Evolutionary conservation across 2,888 invertebrate species (phyloP).

Genomic region (Cataglyphis albicans): DNA sequence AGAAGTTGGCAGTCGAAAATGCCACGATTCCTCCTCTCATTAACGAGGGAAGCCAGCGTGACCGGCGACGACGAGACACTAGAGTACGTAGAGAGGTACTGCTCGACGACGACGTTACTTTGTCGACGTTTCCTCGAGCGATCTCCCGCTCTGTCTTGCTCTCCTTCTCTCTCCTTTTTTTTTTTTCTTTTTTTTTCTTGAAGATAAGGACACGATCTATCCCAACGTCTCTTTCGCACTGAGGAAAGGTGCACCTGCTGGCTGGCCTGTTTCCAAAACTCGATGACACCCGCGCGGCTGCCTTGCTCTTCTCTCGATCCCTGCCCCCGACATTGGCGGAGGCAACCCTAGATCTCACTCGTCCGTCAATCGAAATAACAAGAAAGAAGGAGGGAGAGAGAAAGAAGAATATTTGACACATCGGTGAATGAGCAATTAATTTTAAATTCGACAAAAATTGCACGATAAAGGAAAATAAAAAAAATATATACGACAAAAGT

Average conservation of each 20-base stretch:
- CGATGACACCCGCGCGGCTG: slow-evolving; percentile 25
- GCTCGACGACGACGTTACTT: slow-evolving; percentile 31
- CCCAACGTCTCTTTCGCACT: slow-evolving; percentile 47
- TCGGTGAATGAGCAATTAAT: slow-evolving; percentile 23
- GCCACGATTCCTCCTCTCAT: slow-evolving; percentile 48
- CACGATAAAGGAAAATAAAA: neutral
- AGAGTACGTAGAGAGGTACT: neutral
- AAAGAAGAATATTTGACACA: neutral
- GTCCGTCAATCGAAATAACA: slow-evolving; percentile 37
- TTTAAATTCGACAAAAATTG: slow-evolving; percentile 18
- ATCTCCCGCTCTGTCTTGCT: neutral
- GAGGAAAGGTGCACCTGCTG: slow-evolving; percentile 62
- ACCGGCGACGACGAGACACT: slow-evolving; percentile 36
- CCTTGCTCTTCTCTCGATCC: slow-evolving; percentile 22
- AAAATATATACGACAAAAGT: neutral
- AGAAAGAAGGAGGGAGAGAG: no score
- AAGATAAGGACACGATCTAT: slow-evolving; percentile 38
- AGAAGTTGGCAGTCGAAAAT: slow-evolving; percentile 38
- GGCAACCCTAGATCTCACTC: slow-evolving; percentile 26
- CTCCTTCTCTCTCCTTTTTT: slow-evolving; percentile 2
- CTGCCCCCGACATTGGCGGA: neutral
- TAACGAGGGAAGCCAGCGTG: slow-evolving; percentile 58
- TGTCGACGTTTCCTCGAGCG: slow-evolving; percentile 35
- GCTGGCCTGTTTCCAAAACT: slow-evolving; percentile 62
- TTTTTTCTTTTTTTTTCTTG: slow-evolving; percentile 1